These are phyloP conservation scores for Bombus picipes DNA, from an alignment of 1,140 invertebrate species.

Conservation along the genomic window DNA sequence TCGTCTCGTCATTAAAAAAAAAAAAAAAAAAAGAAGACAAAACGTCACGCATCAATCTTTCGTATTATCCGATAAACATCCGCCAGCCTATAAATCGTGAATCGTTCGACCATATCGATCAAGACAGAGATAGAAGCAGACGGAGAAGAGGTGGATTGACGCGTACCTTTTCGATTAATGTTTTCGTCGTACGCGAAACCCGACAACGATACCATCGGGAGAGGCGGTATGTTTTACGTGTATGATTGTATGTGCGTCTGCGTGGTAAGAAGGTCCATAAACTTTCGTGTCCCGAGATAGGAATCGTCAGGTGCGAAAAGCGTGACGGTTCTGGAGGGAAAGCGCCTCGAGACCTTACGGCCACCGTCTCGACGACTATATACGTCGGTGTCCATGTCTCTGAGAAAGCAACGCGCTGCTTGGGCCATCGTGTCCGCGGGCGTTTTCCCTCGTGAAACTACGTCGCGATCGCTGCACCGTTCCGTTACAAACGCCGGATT, in stretches of 20 bases:
- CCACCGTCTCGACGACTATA: constrained; percentile 42
- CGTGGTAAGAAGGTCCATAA: constrained; percentile 71
- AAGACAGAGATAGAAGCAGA: constrained; percentile 5
- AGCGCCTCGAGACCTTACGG: constrained; percentile 73
- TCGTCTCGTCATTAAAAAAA: not conserved
- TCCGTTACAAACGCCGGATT: not conserved
- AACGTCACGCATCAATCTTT: not conserved
- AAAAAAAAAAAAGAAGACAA: too few species aligned
- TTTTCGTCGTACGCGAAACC: constrained; percentile 65
- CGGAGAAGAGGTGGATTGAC: constrained; percentile 44
- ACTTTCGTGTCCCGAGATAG: constrained; percentile 78
- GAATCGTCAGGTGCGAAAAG: constrained; percentile 81
- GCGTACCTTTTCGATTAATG: constrained; percentile 63
- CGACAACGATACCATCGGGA: constrained; percentile 63
- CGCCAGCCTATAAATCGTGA: constrained; percentile 22
- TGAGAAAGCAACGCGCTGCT: constrained; percentile 33
- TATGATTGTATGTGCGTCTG: constrained; percentile 1
- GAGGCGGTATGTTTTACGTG: constrained; percentile 18
- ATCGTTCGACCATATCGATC: constrained; percentile 33
- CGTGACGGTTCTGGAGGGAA: constrained; percentile 82
- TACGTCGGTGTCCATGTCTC: constrained; percentile 36
- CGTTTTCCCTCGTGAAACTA: constrained; percentile 44
- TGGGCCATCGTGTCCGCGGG: constrained; percentile 29
- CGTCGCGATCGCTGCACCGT: not conserved
- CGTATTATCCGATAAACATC: constrained; percentile 21